Base-by-base conservation (phyloP, 2,797 vertebrate genomes). In the Danio jaintianensis region DNA sequence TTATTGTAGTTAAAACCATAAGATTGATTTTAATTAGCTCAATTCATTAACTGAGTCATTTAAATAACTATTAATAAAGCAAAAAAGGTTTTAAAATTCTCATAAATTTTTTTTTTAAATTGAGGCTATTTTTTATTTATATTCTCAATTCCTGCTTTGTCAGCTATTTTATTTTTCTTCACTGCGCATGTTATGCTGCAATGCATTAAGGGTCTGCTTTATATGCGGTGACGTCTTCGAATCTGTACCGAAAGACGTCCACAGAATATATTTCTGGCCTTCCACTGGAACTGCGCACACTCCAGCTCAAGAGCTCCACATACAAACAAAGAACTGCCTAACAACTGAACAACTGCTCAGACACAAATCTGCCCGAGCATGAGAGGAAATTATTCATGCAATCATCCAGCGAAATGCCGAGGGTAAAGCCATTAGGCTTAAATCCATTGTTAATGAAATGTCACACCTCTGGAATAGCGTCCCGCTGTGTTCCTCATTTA, bases 391-490 rank as follows among this genome's bases (percentile, higher is more conserved):
- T 42, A 78, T 59, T 73, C 59, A 64, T 47, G 69, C 70, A 42
- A 61, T 62, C 67, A 52, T 72, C 47, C 36, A 6, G 43, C 22
- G 68, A 69, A 76, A 81, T 45, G 50, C 36, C n/a, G 3, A 16
- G 22, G 40, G 73, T 47, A 50, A 62, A 77, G 47, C 62, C 47
- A 78, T 74, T 62, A 64, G 67, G 68, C 67, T 53, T 67, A 81
- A 76, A 84, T 29, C 74, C 36, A 62, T 58, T 50, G 55, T 68
- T 81, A 81, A 84, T 84, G 79, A 81, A 84, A 74, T 81, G 75
- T 84, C 83, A 81, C 79, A 74, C 63, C 62, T 78, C 64, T 70
- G 38, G 73, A 72, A 59, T 45, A 22, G 67, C 58, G 6, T 36
- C 52, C 20, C 38, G 52, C 70, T 58, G 52, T 74, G 48, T 75